Conservation (phyloP, 2,797 vertebrate genomes). For the Diceros bicornis region DNA sequence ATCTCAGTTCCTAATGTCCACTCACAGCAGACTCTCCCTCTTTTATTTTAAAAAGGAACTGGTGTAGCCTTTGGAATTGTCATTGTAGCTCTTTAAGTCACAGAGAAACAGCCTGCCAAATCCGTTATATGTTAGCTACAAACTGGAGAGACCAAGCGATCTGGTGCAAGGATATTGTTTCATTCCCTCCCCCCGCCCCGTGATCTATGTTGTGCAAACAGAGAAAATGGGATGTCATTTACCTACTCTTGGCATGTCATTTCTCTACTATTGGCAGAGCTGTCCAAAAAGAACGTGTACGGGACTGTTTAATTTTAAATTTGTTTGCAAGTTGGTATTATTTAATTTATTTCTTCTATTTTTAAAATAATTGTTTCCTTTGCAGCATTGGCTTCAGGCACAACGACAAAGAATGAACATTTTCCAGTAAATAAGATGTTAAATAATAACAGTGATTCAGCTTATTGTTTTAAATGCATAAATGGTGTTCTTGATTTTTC, state of each 20-base stretch:
- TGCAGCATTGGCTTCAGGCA: conserved; percentile 49
- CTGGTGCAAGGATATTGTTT: not conserved
- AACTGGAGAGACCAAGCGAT: not conserved
- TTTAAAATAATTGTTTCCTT: conserved; percentile 64
- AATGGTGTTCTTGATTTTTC: conserved; percentile 1
- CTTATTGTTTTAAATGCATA: conserved; percentile 61
- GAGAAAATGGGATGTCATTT: not conserved
- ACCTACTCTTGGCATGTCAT: too few relatives aligned
- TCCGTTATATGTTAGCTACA: not conserved
- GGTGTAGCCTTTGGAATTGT: not conserved
- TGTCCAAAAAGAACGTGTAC: not conserved
- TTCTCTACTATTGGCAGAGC: not conserved
- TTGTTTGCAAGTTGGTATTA: conserved; percentile 60
- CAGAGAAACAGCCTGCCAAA: not conserved
- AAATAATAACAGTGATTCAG: conserved; percentile 26
- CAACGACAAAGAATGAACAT: conserved; percentile 37
- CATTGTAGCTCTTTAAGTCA: conserved; percentile 11
- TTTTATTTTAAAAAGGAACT: conserved; percentile 45
- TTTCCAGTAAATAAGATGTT: conserved; percentile 65
- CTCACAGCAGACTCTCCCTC: not conserved
- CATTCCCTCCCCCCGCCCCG: fast-evolving
- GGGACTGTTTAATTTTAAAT: conserved; percentile 64
- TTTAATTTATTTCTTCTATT: conserved; percentile 69
- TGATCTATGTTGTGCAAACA: not conserved
- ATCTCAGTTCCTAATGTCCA: not conserved